These are phyloP conservation scores for Chrysodeixis includens DNA, from an alignment of 2,888 invertebrate genomes.

Conservation along the genomic window DNA sequence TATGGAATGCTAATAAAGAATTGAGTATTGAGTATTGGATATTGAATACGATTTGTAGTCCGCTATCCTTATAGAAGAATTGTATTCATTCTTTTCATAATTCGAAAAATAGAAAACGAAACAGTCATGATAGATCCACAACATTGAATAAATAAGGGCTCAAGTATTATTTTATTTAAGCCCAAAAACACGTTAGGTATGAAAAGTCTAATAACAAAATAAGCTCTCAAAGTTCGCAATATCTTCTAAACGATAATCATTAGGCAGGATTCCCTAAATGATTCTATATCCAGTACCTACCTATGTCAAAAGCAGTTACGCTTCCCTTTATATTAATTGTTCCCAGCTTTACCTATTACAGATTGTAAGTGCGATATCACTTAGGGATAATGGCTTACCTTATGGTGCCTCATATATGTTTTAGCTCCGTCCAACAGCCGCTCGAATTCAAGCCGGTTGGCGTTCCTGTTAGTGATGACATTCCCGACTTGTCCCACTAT, in stretches of 20 bases:
- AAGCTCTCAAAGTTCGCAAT: background rate
- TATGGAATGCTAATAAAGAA: too few relatives aligned
- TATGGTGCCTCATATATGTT: slow-evolving; percentile 99
- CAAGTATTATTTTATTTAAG: too few relatives aligned
- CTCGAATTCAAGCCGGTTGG: slow-evolving; percentile 98
- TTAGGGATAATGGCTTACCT: slow-evolving; percentile 84
- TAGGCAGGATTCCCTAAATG: background rate
- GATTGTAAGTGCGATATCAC: background rate
- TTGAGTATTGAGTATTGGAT: too few relatives aligned
- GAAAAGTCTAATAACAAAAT: too few relatives aligned
- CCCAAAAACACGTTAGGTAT: too few relatives aligned
- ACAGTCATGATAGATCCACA: too few relatives aligned
- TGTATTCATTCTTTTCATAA: too few relatives aligned
- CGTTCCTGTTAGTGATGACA: slow-evolving; percentile 98
- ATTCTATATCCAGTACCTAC: background rate
- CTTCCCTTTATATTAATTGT: background rate
- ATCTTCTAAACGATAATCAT: background rate
- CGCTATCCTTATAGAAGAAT: too few relatives aligned
- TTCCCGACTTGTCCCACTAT: slow-evolving; percentile 99
- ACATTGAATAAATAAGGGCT: too few relatives aligned
- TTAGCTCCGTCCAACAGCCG: slow-evolving; percentile 98
- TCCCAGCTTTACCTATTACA: background rate
- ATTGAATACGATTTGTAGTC: too few relatives aligned
- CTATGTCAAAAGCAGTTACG: background rate
- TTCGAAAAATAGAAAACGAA: too few relatives aligned